phyloP scores from a whole-genome alignment of 2,888 invertebrate species.

The Melikaiella ostensackeni region DNA sequence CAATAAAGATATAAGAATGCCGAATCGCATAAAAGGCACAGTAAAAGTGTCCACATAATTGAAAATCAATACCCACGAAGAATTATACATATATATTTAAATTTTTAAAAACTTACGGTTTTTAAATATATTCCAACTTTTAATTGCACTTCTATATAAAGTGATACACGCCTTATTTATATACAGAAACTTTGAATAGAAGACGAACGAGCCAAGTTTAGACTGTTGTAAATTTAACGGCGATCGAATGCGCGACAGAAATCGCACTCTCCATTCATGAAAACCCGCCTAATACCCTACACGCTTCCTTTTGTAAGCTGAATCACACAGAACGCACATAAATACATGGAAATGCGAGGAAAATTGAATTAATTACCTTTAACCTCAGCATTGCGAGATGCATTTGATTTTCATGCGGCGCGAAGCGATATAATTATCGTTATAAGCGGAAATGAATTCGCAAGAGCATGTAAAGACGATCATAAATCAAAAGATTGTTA shows the following conservation, averaged over 20 bases:
- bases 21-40: conserved; percentile 8
- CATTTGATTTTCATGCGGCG: conserved; percentile 34
- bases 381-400: conserved; percentile 18
- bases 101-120: background rate
- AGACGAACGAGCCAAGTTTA: conserved; percentile 11
- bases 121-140: background rate
- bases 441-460: background rate
- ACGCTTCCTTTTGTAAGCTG: conserved; percentile 31
- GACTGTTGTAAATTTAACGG: conserved; percentile 20
- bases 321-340: conserved; percentile 26
- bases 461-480: background rate
- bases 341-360: conserved; percentile 21
- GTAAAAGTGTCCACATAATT: conserved; percentile 8
- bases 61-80: background rate
- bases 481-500: background rate
- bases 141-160: background rate
- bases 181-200: background rate
- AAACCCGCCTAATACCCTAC: conserved; percentile 24
- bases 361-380: conserved; percentile 35
- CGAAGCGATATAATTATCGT: conserved; percentile 10
- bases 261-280: conserved; percentile 29
- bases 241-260: conserved; percentile 19
- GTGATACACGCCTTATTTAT: background rate
- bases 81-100: background rate
- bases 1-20: conserved; percentile 20